Base-by-base conservation (phyloP, 2,797 vertebrate genomes). In the Mareca strepera region DNA sequence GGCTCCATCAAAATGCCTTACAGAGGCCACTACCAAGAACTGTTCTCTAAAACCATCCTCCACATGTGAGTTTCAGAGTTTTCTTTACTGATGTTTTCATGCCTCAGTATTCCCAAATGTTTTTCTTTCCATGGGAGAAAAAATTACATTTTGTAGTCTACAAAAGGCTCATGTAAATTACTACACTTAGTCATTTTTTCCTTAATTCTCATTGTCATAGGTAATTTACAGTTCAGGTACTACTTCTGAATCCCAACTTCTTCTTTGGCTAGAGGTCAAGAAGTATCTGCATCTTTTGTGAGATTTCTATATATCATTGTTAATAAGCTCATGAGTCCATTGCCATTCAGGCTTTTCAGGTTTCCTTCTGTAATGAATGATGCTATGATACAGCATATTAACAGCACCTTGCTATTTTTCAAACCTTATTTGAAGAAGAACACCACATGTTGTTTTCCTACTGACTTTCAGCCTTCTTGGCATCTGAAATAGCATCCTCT, bases 351-450 rank as follows among this genome's bases (percentile, higher is more conserved):
- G 60, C 37, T 73, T 92, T 94, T 89, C 75, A 87, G 31, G 60
- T 85, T 91, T 87, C 75, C 72, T 74, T 90, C 82, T 93, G 67
- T 68, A 92, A 95, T 35, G 37, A 91, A 74, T 39, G 68, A 93
- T 92, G 90, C 29, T 77, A 68, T 13, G 17, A 94, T 72, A 75
- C 63, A 88, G 62, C 75, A 80, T 68, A 69, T 90, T 80, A 94
- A 87, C 66, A 74, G 72, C 53, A 87, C 58, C 82, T 91, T 86
- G 44, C 58, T 80, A 62, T 92, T 94, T 89, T 92, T 85, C 81
- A 87, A 88, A 88, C 29, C 68, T 70, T 35, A 82, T 91, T 80
- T 93, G 91, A 93, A 93, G 90, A 93, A 58, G 78, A 95, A 78
- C 35, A 50, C 0, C 37, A 67, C 14, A 6, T 12, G 22, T 90